Percentiles rank a stretch among this genome's conserved stretches.
Evolutionary conservation across 2,888 invertebrate species (phyloP).

Genomic region (Drosophila barbarae): DNA sequence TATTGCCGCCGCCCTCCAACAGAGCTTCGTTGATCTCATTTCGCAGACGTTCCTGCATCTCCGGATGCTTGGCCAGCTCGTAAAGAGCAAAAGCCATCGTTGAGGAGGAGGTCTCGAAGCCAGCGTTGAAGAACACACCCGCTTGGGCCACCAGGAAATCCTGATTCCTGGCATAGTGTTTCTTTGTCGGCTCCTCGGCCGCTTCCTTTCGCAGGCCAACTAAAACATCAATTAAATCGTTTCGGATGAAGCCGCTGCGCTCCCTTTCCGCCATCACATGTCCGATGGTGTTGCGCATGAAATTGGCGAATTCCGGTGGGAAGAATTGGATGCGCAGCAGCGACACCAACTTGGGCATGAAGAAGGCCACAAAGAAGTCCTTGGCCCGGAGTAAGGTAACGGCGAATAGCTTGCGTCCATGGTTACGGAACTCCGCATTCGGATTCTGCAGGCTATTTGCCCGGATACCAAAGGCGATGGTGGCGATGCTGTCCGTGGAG

Average conservation of each 20-base stretch:
- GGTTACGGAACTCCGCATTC: constrained; percentile 70
- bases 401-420: constrained; percentile 64
- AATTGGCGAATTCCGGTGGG: constrained; percentile 65
- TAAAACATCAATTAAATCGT: constrained; percentile 81
- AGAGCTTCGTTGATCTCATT: constrained; percentile 79
- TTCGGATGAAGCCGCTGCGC: constrained; percentile 75
- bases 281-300: constrained; percentile 78
- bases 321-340: constrained; percentile 72
- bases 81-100: constrained; percentile 79
- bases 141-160: constrained; percentile 78
- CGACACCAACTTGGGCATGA: constrained; percentile 72
- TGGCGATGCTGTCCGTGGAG: constrained; percentile 77
- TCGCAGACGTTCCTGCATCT: constrained; percentile 78
- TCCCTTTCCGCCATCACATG: constrained; percentile 79
- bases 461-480: constrained; percentile 76
- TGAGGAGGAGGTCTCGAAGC: constrained; percentile 79
- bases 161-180: constrained; percentile 54
- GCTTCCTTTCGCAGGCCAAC: constrained; percentile 78
- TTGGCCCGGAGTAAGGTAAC: constrained; percentile 60
- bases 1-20: constrained; percentile 71
- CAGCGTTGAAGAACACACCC: constrained; percentile 77
- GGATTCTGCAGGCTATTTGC: constrained; percentile 76
- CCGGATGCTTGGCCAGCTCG: constrained; percentile 78
- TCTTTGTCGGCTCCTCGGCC: constrained; percentile 41
- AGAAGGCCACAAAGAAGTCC: constrained; percentile 74